phyloP scores from a whole-genome alignment of 1,140 invertebrate genomes.

The Nasonia vitripennis region DNA sequence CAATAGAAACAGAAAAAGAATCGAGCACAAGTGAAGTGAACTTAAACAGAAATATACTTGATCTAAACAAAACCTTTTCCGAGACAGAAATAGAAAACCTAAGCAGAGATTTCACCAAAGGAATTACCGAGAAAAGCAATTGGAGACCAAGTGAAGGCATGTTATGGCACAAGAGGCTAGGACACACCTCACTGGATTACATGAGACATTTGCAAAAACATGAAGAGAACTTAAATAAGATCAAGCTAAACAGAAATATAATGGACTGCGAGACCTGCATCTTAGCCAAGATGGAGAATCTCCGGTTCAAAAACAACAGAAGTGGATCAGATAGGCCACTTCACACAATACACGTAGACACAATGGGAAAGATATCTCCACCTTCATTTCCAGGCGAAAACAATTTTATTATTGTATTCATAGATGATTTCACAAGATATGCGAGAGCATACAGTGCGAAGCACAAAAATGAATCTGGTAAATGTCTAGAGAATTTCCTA shows the following conservation, averaged over 20 bases:
- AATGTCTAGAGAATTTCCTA: not conserved
- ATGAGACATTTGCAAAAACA: constrained; percentile 34
- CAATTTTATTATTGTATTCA: constrained; percentile 44
- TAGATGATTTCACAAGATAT: constrained; percentile 48
- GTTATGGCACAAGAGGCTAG: constrained; percentile 41
- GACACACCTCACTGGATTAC: constrained; percentile 42
- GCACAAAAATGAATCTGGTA: constrained; percentile 49
- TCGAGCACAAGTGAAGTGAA: too few species aligned
- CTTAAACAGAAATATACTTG: too few species aligned
- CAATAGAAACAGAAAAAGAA: too few species aligned
- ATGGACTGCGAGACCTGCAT: constrained; percentile 53
- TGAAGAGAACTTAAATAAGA: constrained; percentile 32
- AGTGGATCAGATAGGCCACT: constrained; percentile 46
- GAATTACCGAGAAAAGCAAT: too few species aligned
- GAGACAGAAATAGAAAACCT: too few species aligned
- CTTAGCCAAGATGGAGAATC: constrained; percentile 53
- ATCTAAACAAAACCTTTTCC: too few species aligned
- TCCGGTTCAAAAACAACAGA: constrained; percentile 52
- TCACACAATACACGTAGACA: constrained; percentile 51
- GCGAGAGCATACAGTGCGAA: constrained; percentile 43
- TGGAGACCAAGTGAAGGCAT: not conserved
- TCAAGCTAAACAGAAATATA: constrained; percentile 37
- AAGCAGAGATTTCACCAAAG: too few species aligned
- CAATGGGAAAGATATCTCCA: constrained; percentile 50
- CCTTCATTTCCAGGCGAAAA: constrained; percentile 46